A percentile compares a stretch with the other conserved stretches of the same genome.
Evolutionary conservation across 2,888 invertebrate genomes (phyloP).

Genomic region (Meliscaeva auricollis): DNA sequence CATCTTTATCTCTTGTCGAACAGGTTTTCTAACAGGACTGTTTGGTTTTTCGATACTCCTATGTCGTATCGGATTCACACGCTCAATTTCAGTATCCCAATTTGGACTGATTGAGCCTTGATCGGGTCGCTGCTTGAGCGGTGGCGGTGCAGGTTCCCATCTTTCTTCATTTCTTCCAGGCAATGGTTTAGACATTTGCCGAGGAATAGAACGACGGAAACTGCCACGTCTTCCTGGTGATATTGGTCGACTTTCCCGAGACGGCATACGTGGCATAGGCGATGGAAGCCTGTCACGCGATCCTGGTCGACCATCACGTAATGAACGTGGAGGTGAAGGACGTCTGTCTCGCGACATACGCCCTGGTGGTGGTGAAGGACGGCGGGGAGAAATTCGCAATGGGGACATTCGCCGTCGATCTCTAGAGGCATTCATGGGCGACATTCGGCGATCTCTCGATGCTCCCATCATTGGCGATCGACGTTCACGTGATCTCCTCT

Average conservation of each 20-base stretch:
- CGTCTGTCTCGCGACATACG: constrained; percentile 74
- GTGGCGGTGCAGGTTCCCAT: constrained; percentile 71
- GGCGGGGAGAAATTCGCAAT: constrained; percentile 70
- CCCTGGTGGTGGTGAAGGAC: constrained; percentile 77
- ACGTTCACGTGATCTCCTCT: constrained; percentile 79
- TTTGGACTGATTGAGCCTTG: constrained; percentile 79
- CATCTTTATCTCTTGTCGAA: constrained; percentile 40
- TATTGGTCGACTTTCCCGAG: constrained; percentile 60
- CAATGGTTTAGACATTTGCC: constrained; percentile 62
- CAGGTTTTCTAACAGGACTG: constrained; percentile 57
- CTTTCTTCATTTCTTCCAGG: constrained; percentile 65
- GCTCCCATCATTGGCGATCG: constrained; percentile 77
- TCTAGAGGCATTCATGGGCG: constrained; percentile 78
- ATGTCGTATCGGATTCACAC: constrained; percentile 58
- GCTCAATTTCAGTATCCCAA: constrained; percentile 78
- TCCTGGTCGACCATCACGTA: constrained; percentile 67
- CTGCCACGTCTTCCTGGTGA: constrained; percentile 72
- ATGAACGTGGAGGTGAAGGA: constrained; percentile 58
- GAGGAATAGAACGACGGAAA: constrained; percentile 80
- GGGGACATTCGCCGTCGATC: constrained; percentile 63
- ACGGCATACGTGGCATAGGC: constrained; percentile 56
- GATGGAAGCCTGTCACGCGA: constrained; percentile 63
- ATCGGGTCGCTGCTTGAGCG: constrained; percentile 75
- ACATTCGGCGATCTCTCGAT: constrained; percentile 83
- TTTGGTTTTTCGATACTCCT: constrained; percentile 56